A percentile compares a stretch with the other conserved stretches of the same genome.
Conservation (phyloP, 2,113 vertebrate genomes). For the Myotis lucifugus region DNA sequence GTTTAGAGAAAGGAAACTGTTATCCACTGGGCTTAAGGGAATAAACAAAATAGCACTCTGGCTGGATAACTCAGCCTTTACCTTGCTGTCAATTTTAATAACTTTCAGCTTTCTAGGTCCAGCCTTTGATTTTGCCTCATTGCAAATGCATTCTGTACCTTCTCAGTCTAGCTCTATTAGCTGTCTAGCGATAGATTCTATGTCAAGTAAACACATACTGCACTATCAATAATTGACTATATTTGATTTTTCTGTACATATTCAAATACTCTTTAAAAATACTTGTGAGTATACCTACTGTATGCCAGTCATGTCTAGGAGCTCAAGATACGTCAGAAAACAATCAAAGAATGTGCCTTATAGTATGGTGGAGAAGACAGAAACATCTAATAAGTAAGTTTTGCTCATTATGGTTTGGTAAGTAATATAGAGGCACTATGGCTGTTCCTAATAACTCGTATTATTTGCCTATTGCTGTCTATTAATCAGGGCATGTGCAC, state of each 20-base stretch:
- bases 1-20: not conserved
- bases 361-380: not conserved
- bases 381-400: not conserved
- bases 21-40: accelerated
- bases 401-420: not conserved
- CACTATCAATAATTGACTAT: not conserved
- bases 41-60: not conserved
- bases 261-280: not conserved
- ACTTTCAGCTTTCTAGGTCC: not conserved
- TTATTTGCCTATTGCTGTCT: not conserved
- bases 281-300: not conserved
- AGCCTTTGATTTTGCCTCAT: not conserved
- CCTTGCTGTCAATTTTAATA: not conserved
- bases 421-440: not conserved
- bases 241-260: not conserved
- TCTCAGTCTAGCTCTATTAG: not conserved
- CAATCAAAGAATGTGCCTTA: not conserved
- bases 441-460: not conserved
- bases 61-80: not conserved
- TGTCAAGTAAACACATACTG: accelerated
- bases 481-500: not conserved
- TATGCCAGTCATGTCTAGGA: not conserved
- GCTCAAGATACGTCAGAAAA: not conserved
- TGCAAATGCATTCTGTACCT: not conserved
- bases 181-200: not conserved